Evolutionary conservation across 2,797 vertebrate genomes (phyloP), one percentile per base, ranked within the genome.

Genomic region (Helostoma temminkii): DNA sequence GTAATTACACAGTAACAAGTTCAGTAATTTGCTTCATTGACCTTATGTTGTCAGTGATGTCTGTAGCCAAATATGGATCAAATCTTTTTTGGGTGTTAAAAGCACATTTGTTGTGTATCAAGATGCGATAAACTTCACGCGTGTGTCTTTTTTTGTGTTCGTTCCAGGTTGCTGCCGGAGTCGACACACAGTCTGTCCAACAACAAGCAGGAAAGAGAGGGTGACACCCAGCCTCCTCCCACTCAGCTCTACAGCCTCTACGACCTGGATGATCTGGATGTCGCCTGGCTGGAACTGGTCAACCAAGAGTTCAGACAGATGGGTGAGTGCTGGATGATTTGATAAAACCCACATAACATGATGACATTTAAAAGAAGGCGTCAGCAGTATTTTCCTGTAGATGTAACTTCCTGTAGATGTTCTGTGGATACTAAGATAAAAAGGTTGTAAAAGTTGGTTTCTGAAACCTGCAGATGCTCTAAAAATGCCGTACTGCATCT

Each of bases 201-300:
- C 0, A 88, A 16, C 46, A 82, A 65, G 15, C 82, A 43, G 76
- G 71, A 83, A 34, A 57, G 26, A 14, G 83, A 78, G 26, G 34
- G 76, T 25, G 48, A 24, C 18, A 6, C 34, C 42, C 80, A 25
- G 88, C 12, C 92, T 89, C 82, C 93, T 25, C 90, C 93, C 71
- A 42, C 66, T 5, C 93, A 95, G 41, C 93, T 91, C 39, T 77
- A 95, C 83, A 95, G 94, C 86, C 95, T 94, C 86, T 98, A 98
- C 15, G 96, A 98, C 94, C 94, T 98, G 92, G 97, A 98, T 0
- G 97, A 99, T 86, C 94, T 97, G 12, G 97, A 99, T 15, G 96
- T 97, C 15, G 93, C 93, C 86, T 99, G 97, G 97, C 88, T 99
- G 88, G 96, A 96, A 69, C 93, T 98, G 64, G 95, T 96, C 78